Conservation (phyloP, 2,797 vertebrate species). For the Sebastes minor region DNA sequence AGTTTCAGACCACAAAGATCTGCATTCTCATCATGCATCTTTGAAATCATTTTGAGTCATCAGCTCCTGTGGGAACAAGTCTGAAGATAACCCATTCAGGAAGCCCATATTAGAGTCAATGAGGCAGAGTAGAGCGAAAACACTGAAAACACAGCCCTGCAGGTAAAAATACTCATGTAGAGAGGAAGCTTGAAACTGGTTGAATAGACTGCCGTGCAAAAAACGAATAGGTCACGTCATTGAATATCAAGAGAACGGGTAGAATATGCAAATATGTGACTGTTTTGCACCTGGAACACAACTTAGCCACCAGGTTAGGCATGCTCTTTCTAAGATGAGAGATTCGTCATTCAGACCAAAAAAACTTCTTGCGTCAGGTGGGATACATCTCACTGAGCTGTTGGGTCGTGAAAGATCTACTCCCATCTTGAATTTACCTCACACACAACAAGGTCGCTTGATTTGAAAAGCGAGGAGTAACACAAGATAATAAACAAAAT, state of each 20-base stretch:
- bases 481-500: constrained; percentile 49
- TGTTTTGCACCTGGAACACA: constrained; percentile 5
- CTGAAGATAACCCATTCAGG: constrained; percentile 77
- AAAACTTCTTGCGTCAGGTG: constrained; percentile 21
- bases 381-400: constrained; percentile 3
- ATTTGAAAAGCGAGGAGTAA: constrained; percentile 34
- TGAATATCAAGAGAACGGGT: constrained; percentile 1
- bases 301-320: background rate
- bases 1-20: constrained; percentile 50
- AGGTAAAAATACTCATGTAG: constrained; percentile 61
- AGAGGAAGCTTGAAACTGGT: constrained; percentile 41
- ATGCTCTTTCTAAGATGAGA: background rate
- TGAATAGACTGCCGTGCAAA: constrained; percentile 33
- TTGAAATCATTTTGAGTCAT: constrained; percentile 76
- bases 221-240: background rate
- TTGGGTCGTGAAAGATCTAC: background rate
- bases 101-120: constrained; percentile 81
- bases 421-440: background rate
- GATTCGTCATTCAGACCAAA: constrained; percentile 16
- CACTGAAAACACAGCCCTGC: constrained; percentile 71
- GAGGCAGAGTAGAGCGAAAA: constrained; percentile 76
- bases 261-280: background rate
- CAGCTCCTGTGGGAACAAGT: constrained; percentile 84
- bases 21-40: constrained; percentile 64
- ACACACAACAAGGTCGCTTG: constrained; percentile 30